Percentiles rank a stretch among this genome's conserved stretches.
Conservation (phyloP, 2,113 vertebrate species). For the Albula glossodonta region DNA sequence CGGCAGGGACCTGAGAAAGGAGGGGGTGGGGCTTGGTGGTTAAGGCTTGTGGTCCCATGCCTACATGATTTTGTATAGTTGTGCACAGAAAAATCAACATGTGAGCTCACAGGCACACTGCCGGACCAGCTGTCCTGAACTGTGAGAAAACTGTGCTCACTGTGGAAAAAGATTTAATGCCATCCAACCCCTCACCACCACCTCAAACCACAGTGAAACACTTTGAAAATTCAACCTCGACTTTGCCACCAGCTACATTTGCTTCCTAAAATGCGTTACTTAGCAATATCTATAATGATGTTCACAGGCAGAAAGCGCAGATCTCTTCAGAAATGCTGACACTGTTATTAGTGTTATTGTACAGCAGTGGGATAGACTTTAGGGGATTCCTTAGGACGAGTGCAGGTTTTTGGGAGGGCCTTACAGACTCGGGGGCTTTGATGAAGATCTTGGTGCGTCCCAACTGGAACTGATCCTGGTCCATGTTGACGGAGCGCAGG, state of each 20-base stretch:
- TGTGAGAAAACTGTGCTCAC: constrained; percentile 17
- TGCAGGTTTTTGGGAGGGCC: constrained; percentile 43
- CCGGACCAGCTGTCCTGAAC: constrained; percentile 67
- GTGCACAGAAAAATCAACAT: constrained; percentile 56
- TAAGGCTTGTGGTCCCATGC: constrained; percentile 39
- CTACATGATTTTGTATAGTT: constrained; percentile 33
- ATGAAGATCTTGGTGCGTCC: constrained; percentile 92
- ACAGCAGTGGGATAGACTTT: not conserved
- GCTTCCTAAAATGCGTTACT: not conserved
- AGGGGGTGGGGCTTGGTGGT: constrained; percentile 31
- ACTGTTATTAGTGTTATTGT: not conserved
- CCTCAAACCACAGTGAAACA: constrained; percentile 51
- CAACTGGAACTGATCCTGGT: constrained; percentile 93
- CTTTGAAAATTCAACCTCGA: constrained; percentile 29
- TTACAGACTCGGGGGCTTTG: constrained; percentile 95
- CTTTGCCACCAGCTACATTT: not conserved
- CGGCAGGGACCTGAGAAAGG: constrained; percentile 16
- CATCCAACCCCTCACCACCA: constrained; percentile 42
- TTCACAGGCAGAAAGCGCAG: not conserved
- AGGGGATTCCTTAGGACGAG: not conserved
- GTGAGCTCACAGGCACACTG: constrained; percentile 51
- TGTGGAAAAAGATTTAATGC: constrained; percentile 55
- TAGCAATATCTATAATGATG: not conserved
- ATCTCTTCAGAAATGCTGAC: not conserved
- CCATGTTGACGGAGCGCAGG: constrained; percentile 91